phyloP scores from a whole-genome alignment of 2,113 vertebrate genomes.

The Pagrus major region DNA sequence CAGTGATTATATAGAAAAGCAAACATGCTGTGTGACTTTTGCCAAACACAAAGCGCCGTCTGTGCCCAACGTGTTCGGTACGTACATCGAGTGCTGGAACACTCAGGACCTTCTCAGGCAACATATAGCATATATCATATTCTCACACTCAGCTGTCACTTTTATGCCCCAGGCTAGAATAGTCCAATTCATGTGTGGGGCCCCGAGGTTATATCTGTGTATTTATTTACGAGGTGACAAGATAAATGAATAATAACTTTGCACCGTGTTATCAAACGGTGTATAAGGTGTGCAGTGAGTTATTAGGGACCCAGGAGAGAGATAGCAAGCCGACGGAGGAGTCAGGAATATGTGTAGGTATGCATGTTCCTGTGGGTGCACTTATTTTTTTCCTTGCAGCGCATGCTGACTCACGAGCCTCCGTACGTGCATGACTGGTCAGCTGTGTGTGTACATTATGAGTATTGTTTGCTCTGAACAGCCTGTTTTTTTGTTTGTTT shows the following conservation, averaged over 20 bases:
- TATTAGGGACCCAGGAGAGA: background rate
- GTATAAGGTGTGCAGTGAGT: background rate
- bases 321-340: background rate
- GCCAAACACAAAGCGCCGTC: slow-evolving; percentile 2
- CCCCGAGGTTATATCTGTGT: background rate
- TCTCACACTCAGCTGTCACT: slow-evolving; percentile 40
- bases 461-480: slow-evolving; percentile 22
- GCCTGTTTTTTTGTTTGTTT: slow-evolving; percentile 7
- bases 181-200: background rate
- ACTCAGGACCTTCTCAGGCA: slow-evolving; percentile 17
- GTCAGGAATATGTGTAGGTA: background rate
- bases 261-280: background rate
- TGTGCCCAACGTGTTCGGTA: slow-evolving; percentile 40
- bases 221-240: slow-evolving; percentile 12
- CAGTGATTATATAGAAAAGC: slow-evolving; percentile 21
- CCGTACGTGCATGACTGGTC: background rate
- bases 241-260: background rate
- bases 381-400: background rate
- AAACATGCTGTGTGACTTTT: slow-evolving; percentile 27
- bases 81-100: slow-evolving; percentile 18
- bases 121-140: slow-evolving; percentile 7
- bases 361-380: background rate
- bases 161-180: background rate
- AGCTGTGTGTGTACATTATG: slow-evolving; percentile 17
- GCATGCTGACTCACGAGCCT: background rate